Percentiles rank a stretch among this genome's conserved stretches.
Evolutionary conservation across 2,113 vertebrate genomes (phyloP).

Genomic region (Xiphorhynchus elegans): DNA sequence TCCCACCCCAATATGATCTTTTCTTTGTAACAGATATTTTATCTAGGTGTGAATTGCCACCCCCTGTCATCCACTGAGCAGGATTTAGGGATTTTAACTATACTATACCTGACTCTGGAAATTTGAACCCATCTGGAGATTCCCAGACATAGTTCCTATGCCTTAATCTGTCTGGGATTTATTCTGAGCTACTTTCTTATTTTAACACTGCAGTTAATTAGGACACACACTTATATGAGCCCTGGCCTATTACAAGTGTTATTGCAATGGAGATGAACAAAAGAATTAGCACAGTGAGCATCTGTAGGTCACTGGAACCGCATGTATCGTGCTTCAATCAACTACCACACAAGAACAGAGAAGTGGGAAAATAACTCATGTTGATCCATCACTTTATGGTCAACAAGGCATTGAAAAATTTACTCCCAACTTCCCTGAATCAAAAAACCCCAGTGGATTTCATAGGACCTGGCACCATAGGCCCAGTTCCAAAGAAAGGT

Average conservation of each 20-base stretch:
- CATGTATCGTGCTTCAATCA: neutral
- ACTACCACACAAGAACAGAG: neutral
- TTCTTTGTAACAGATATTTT: neutral
- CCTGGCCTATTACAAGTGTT: neutral
- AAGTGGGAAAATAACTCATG: neutral
- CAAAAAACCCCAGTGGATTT: neutral
- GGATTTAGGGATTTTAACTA: neutral
- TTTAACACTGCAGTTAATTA: neutral
- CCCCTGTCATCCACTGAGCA: rapidly evolving
- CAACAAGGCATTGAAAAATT: neutral
- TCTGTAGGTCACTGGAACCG: neutral
- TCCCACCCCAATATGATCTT: rapidly evolving
- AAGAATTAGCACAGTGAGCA: neutral
- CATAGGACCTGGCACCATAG: neutral
- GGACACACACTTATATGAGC: neutral
- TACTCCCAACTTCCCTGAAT: neutral
- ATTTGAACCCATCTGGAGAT: neutral
- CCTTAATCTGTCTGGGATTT: neutral
- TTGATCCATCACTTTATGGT: neutral
- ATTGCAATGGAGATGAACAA: neutral
- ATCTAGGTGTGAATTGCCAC: neutral
- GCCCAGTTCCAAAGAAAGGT: neutral
- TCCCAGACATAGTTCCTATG: neutral
- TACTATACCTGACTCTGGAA: neutral
- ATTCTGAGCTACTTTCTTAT: neutral